Percentiles rank a stretch among this genome's conserved stretches.
Conservation (phyloP, 35 echinoderm and acorn worm genomes). For the Amphiura filiformis region DNA sequence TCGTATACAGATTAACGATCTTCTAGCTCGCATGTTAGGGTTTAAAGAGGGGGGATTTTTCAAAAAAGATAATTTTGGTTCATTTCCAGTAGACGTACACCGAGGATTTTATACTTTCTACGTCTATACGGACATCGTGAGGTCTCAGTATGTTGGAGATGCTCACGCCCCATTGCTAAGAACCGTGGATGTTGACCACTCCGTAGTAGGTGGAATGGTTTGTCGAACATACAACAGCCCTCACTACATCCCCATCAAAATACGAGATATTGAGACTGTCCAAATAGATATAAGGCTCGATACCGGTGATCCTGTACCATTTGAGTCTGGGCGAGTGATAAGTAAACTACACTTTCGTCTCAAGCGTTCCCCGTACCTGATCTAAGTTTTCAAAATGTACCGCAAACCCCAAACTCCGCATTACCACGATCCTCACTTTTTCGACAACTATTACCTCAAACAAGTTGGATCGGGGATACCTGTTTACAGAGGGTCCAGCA, state of each 20-base stretch:
- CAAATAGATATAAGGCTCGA: slow-evolving; percentile 63
- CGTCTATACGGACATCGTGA: slow-evolving; percentile 29
- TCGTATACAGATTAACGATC: slow-evolving; percentile 12
- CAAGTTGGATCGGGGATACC: slow-evolving; percentile 47
- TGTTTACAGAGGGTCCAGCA: slow-evolving; percentile 1
- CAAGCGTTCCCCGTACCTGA: slow-evolving; percentile 29
- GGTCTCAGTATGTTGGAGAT: slow-evolving; percentile 21
- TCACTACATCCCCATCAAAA: slow-evolving; percentile 30
- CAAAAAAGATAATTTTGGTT: background rate
- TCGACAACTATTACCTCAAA: slow-evolving; percentile 42
- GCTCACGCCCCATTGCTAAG: slow-evolving; percentile 35
- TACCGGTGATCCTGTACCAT: slow-evolving; percentile 37
- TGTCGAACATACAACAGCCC: slow-evolving; percentile 13
- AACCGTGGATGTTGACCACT: slow-evolving; percentile 26
- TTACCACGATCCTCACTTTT: background rate
- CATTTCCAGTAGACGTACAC: background rate
- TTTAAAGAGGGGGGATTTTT: slow-evolving; percentile 10
- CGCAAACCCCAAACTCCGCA: background rate
- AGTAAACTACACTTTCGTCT: slow-evolving; percentile 49
- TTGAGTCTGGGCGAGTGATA: slow-evolving; percentile 38
- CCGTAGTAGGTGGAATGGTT: background rate
- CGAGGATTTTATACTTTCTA: slow-evolving; percentile 16
- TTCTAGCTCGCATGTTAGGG: slow-evolving; percentile 22
- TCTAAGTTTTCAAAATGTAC: slow-evolving; percentile 9
- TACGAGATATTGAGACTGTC: slow-evolving; percentile 32